Conservation (phyloP, 1,140 invertebrate species). For the Saxidomus purpurata region DNA sequence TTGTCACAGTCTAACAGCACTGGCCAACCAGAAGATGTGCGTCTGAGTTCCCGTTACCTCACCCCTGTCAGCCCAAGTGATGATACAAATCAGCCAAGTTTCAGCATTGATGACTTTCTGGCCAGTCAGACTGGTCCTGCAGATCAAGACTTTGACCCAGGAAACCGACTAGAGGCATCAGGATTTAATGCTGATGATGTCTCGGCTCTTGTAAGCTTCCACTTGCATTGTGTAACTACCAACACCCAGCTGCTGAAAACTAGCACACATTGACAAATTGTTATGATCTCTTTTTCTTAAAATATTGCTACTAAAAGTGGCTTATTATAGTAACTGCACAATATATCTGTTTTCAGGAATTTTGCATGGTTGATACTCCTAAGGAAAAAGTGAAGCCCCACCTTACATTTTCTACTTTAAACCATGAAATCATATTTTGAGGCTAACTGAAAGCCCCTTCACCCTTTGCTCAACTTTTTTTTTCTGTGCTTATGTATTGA, state of each 20-base stretch:
- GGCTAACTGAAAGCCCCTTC: too few relatives aligned
- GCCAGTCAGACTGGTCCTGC: not conserved
- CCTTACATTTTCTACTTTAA: too few relatives aligned
- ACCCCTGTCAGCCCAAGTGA: constrained; percentile 19
- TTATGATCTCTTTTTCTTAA: too few relatives aligned
- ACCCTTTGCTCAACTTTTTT: too few relatives aligned
- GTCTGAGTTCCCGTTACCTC: constrained; percentile 54
- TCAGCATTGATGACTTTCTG: constrained; percentile 31
- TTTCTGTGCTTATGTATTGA: too few relatives aligned
- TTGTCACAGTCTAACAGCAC: constrained; percentile 16
- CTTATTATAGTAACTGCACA: not conserved
- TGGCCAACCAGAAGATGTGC: constrained; percentile 1
- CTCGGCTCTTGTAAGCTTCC: constrained; percentile 20
- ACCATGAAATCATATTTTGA: too few relatives aligned
- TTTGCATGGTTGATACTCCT: too few relatives aligned
- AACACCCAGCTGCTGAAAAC: too few relatives aligned
- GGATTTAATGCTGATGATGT: constrained; percentile 68
- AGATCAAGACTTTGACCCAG: constrained; percentile 58
- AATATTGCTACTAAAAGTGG: not conserved
- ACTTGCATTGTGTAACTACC: too few relatives aligned
- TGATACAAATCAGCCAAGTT: constrained; percentile 9
- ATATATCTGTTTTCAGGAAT: too few relatives aligned
- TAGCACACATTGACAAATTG: too few relatives aligned
- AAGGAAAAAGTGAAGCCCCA: too few relatives aligned
- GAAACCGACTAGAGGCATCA: constrained; percentile 64